Evolutionary conservation across 2,797 vertebrate genomes (phyloP), one percentile per base, ranked within the genome.

Genomic region (Danio choprae): DNA sequence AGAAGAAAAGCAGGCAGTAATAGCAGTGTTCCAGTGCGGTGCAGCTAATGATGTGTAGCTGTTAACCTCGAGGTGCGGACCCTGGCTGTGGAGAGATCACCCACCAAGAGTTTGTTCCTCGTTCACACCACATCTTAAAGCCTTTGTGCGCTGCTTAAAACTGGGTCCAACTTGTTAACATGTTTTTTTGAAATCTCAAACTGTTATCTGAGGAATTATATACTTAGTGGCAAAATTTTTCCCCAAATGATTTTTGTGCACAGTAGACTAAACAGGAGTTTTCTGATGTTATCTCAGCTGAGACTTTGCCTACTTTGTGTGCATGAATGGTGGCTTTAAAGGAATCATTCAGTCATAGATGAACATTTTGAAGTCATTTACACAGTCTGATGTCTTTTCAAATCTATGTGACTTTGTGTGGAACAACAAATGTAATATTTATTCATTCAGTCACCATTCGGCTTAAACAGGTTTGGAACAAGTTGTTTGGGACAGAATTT

Each of bases 11-110:
- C 83, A 79, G 58, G 77, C 75, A 79, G 65, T 59, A 74, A 86
- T 81, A 82, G 83, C 85, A 80, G 20, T 48, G 76, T 83, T 86
- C 79, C 85, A 85, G 75, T 53, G 76, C 59, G 68, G 62, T 81
- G 68, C 56, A 74, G 82, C 79, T 85, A 86, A 84, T 86, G 81
- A 82, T 22, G 63, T 86, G 83, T 83, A 84, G 83, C 85, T 83
- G 83, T 82, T 85, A 86, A 86, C 79, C 83, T 84, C 68, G 76
- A 84, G 79, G 69, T 80, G 68, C 41, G 62, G 83, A 65, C 71
- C 20, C 71, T 46, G 56, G 78, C 81, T 50, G 79, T 6, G 56
- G 50, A 58, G 51, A 70, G 81, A 81, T 86, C 78, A 80, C 83
- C 81, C 83, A 81, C 79, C 20, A 64, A 83, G 83, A 53, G 62